These are phyloP conservation scores for Apodemus agrarius DNA, from an alignment of 2,797 vertebrate species.

Conservation along the genomic window DNA sequence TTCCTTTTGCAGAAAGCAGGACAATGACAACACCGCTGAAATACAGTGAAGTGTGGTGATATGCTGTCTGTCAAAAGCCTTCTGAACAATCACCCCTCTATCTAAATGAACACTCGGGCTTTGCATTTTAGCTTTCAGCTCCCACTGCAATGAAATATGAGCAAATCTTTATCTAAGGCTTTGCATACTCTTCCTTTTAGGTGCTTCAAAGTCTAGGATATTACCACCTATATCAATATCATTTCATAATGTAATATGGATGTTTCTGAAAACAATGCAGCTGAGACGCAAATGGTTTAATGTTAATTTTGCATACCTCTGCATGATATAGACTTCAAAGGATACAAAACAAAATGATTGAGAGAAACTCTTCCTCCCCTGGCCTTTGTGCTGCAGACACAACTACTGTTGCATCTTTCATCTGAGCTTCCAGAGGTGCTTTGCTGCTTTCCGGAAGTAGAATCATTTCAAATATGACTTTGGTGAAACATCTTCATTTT, in stretches of 20 bases:
- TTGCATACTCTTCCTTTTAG: not conserved
- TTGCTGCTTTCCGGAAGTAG: not conserved
- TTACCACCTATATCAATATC: not conserved
- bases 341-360: no score
- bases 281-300: not conserved
- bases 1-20: not conserved
- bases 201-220: slow-evolving; percentile 17
- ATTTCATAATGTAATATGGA: not conserved
- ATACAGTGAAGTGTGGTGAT: not conserved
- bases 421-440: not conserved
- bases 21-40: slow-evolving; percentile 40
- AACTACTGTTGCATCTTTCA: not conserved
- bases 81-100: not conserved
- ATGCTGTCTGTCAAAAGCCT: not conserved
- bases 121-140: not conserved
- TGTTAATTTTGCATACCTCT: not conserved
- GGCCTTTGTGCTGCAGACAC: fast-evolving
- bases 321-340: not conserved
- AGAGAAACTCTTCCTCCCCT: not conserved
- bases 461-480: not conserved
- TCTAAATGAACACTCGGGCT: not conserved
- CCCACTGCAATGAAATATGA: not conserved
- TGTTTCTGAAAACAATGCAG: slow-evolving; percentile 47
- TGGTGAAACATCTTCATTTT: not conserved
- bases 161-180: not conserved